A percentile compares a stretch with the other conserved stretches of the same genome.
Evolutionary conservation across 2,113 vertebrate species (phyloP).

Genomic region (Mystacornis crossleyi): DNA sequence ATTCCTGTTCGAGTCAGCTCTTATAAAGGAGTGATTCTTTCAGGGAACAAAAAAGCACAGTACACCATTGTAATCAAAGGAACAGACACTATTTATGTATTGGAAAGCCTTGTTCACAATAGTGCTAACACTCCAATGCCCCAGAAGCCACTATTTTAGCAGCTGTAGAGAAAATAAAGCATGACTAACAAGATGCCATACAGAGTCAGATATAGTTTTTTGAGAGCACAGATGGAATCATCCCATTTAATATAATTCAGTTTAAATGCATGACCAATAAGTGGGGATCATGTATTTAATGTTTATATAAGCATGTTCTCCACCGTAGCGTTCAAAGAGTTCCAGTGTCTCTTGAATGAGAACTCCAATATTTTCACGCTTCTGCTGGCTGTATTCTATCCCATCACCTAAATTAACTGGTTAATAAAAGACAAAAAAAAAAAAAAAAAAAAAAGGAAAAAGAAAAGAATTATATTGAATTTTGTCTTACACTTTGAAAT

Average conservation of each 20-base stretch:
- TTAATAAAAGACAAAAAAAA: constrained; percentile 24
- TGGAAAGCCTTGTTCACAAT: constrained; percentile 79
- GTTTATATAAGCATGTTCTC: constrained; percentile 89
- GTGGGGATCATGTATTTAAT: constrained; percentile 98
- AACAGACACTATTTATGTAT: constrained; percentile 85
- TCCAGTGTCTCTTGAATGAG: constrained; percentile 93
- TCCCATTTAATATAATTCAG: constrained; percentile 26
- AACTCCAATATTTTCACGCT: constrained; percentile 88
- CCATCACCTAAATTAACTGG: constrained; percentile 89
- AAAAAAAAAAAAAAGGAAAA: not conserved
- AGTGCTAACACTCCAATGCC: constrained; percentile 69
- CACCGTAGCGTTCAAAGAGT: constrained; percentile 88
- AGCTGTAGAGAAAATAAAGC: constrained; percentile 67
- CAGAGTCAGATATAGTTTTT: constrained; percentile 5
- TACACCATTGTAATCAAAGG: constrained; percentile 83
- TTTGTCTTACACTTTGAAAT: not conserved
- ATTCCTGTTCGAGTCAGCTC: constrained; percentile 72
- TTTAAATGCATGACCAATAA: constrained; percentile 89
- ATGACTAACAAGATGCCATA: constrained; percentile 55
- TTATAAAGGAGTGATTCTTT: constrained; percentile 81
- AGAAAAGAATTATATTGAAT: not conserved
- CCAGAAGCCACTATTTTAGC: constrained; percentile 71
- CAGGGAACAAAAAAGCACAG: constrained; percentile 82
- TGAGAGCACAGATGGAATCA: not conserved
- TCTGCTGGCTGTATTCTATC: constrained; percentile 91